Evolutionary conservation across 2,888 invertebrate genomes (phyloP).

Genomic region (Lagria hirta): DNA sequence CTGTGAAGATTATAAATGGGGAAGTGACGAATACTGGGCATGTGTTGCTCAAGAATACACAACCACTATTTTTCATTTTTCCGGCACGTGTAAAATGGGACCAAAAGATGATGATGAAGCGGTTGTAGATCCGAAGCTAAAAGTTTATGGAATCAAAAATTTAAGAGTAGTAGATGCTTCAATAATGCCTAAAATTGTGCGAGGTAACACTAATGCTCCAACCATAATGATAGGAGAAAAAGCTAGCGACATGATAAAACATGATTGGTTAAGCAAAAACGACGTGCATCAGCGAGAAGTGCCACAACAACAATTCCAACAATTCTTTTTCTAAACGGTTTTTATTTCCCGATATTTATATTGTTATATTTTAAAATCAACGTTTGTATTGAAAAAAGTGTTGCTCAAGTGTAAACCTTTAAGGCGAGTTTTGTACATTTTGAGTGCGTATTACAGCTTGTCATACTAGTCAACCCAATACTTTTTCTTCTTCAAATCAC

Average conservation of each 20-base stretch:
- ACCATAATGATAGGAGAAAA: constrained; percentile 54
- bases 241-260: constrained; percentile 51
- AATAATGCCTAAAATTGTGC: constrained; percentile 64
- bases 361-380: no score
- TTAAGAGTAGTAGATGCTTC: constrained; percentile 70
- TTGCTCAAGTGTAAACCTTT: no score
- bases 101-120: constrained; percentile 62
- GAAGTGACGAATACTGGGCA: constrained; percentile 66
- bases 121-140: constrained; percentile 66
- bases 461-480: no score
- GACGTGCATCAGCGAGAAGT: background rate
- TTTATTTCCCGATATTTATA: no score
- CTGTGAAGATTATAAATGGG: constrained; percentile 61
- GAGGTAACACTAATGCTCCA: constrained; percentile 54
- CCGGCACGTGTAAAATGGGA: constrained; percentile 72
- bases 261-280: constrained; percentile 32
- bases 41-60: constrained; percentile 69
- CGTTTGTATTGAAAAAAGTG: no score
- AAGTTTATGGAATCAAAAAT: constrained; percentile 63
- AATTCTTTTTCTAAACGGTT: constrained; percentile 29
- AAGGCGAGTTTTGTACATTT: no score
- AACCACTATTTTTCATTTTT: constrained; percentile 69
- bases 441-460: no score
- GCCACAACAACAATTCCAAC: background rate
- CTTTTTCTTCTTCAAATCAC: no score